Evolutionary conservation across 2,888 invertebrate species (phyloP).

Genomic region (Thumatha senex): DNA sequence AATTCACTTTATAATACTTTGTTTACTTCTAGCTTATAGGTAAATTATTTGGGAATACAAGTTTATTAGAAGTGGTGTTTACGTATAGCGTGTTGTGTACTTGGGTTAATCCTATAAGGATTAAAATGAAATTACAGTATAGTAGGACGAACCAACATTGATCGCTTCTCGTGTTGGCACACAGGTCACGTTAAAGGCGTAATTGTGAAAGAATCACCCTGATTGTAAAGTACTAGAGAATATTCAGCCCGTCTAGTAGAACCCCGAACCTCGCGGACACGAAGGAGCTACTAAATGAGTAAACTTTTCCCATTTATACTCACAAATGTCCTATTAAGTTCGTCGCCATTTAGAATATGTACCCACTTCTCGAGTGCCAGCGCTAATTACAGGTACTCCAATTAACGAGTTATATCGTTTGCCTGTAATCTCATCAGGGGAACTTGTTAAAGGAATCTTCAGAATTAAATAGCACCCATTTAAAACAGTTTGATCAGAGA

Average conservation of each 20-base stretch:
- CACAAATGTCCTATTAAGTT: slow-evolving; percentile 77
- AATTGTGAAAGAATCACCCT: slow-evolving; percentile 68
- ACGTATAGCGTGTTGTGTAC: slow-evolving; percentile 31
- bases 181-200: slow-evolving; percentile 66
- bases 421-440: slow-evolving; percentile 52
- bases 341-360: slow-evolving; percentile 63
- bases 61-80: slow-evolving; percentile 24
- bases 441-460: slow-evolving; percentile 49
- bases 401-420: slow-evolving; percentile 65
- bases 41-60: slow-evolving; percentile 28
- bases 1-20: slow-evolving; percentile 39
- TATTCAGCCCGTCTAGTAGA: slow-evolving; percentile 52
- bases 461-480: slow-evolving; percentile 29
- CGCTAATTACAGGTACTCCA: slow-evolving; percentile 69
- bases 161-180: slow-evolving; percentile 41
- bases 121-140: slow-evolving; percentile 50
- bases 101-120: slow-evolving; percentile 47
- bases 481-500: slow-evolving; percentile 14
- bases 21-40: slow-evolving; percentile 32
- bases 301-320: slow-evolving; percentile 78
- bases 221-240: slow-evolving; percentile 63
- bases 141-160: slow-evolving; percentile 28
- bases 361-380: slow-evolving; percentile 60
- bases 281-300: slow-evolving; percentile 65
- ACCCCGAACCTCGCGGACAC: slow-evolving; percentile 48